Base-by-base conservation (phyloP, 2,113 vertebrate genomes). In the Lagopus muta region DNA sequence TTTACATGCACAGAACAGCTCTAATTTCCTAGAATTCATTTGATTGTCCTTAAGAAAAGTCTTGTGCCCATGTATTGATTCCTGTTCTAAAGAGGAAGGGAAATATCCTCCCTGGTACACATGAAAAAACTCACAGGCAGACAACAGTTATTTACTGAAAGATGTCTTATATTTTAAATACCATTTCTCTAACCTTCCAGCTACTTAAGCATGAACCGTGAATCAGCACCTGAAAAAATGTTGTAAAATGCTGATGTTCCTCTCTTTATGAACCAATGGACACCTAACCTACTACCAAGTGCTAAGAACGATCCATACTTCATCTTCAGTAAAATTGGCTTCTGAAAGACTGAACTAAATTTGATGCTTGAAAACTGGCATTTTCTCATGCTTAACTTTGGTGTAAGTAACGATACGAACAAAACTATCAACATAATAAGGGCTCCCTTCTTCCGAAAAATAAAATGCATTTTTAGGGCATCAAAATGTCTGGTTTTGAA, bases 201-300 rank as follows among this genome's bases (percentile, higher is more conserved):
- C 8, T 55, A 72, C 45, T 75, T 78, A 91, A 58, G 18, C 7
- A 45, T 9, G 9, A 93, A 48, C 14, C 24, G 36, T 4, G 7
- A 40, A 88, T 16, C 15, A 50, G 18, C 36, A 88, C 54, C 50
- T 71, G 48, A 45, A 27, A 74, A 74, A 38, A 12, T 48, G 61
- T 34, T 65, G 0, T 8, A 76, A 57, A 16, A 54, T 19, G 13
- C 9, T 1, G 3, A 30, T 50, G 74, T 66, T 81, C 1, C 2
- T 42, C 14, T 21, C 43, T 42, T 64, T 40, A 58, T 28, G 85
- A 89, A 72, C 8, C 58, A 64, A 79, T 4, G 4, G 4, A 20
- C 24, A 81, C 21, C 15, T 28, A 50, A 22, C 5, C 25, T 72
- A 60, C 2, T 32, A 32, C 3, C 62, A 86, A 42, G 38, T 79